A percentile compares a stretch with the other conserved stretches of the same genome.
These are phyloP conservation scores for Pandion haliaetus DNA, from an alignment of 2,113 vertebrate species.

Conservation along the genomic window DNA sequence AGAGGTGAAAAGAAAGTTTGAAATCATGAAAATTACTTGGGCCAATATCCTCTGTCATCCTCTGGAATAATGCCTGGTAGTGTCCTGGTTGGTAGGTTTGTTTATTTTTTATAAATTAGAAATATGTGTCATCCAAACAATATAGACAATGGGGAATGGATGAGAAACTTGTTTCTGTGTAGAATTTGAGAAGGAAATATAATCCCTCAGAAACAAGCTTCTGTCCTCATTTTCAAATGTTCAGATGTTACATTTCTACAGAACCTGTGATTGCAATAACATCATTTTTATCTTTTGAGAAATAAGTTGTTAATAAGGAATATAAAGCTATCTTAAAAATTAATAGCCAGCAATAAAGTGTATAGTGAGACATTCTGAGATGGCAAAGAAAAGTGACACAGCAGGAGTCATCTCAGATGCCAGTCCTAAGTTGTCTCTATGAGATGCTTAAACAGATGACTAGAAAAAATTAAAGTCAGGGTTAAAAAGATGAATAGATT, in stretches of 20 bases:
- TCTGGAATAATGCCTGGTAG: not conserved
- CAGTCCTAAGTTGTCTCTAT: not conserved
- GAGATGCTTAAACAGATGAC: not conserved
- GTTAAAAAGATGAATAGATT: not conserved
- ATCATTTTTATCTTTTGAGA: not conserved
- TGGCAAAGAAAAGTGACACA: not conserved
- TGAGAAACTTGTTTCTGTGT: not conserved
- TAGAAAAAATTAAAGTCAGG: not conserved
- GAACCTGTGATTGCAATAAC: not conserved
- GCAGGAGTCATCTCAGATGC: not conserved
- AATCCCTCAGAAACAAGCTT: not conserved
- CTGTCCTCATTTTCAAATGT: not conserved
- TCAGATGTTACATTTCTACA: not conserved
- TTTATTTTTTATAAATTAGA: not conserved
- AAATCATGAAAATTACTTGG: not conserved
- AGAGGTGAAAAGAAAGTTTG: not conserved
- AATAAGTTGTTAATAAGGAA: not conserved
- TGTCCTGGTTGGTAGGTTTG: not conserved
- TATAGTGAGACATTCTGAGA: not conserved
- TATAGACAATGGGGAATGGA: not conserved
- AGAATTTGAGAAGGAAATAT: not conserved
- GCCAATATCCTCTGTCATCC: not conserved
- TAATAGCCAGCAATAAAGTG: not conserved
- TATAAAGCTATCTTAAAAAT: not conserved
- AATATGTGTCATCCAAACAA: not conserved